Conservation (phyloP, 2,113 vertebrate species). For the Lophochroa leadbeateri region DNA sequence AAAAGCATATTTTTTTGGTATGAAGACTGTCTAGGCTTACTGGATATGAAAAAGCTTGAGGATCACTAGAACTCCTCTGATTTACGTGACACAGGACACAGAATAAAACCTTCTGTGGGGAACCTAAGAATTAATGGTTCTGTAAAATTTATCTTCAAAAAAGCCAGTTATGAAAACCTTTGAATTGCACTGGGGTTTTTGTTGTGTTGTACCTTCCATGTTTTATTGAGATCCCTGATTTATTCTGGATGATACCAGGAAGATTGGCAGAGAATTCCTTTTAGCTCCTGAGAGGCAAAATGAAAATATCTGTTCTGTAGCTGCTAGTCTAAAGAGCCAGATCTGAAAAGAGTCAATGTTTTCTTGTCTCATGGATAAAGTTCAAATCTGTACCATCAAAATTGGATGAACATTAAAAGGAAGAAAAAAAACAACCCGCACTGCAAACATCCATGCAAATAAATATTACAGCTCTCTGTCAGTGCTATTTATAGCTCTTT, state of each 20-base stretch:
- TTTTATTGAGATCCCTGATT: background rate
- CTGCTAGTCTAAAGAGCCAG: background rate
- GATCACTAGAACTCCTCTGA: background rate
- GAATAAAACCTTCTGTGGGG: background rate
- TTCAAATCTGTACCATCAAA: constrained; percentile 14
- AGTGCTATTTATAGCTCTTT: constrained; percentile 42
- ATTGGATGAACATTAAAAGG: constrained; percentile 37
- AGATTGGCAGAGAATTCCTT: background rate
- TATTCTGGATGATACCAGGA: background rate
- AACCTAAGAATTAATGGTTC: background rate
- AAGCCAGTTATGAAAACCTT: background rate
- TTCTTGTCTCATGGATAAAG: constrained; percentile 17
- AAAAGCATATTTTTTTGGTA: background rate
- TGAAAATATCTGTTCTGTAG: background rate
- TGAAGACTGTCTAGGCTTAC: background rate
- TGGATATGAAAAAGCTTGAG: background rate
- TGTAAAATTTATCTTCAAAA: background rate
- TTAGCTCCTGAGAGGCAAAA: background rate
- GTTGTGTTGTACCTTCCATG: background rate
- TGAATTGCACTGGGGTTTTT: background rate
- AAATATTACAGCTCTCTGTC: constrained; percentile 41
- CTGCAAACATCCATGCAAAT: constrained; percentile 29
- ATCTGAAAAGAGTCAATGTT: background rate
- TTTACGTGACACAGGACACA: background rate
- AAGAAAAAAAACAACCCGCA: background rate